phyloP scores from a whole-genome alignment of 2,888 invertebrate species.

The Flabesymbios commensalis region DNA sequence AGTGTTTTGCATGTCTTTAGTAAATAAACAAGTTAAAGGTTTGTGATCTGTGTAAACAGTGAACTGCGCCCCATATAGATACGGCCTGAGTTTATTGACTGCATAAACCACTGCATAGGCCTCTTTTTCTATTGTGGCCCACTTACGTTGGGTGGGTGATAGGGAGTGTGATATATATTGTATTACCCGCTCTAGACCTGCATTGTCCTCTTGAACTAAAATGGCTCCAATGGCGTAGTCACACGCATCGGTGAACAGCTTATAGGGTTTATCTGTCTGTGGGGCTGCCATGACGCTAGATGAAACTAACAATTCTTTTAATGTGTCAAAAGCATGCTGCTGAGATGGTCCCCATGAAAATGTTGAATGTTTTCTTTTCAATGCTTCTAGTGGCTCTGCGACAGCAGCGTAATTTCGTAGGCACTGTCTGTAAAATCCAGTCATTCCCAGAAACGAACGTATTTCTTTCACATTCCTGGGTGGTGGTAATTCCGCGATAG shows the following conservation, averaged over 20 bases:
- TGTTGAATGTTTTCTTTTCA: not conserved
- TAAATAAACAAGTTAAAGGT: conserved; percentile 6
- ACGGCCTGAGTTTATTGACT: conserved; percentile 4
- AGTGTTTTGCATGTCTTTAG: conserved; percentile 5
- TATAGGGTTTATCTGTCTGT: not conserved
- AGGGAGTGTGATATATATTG: conserved; percentile 7
- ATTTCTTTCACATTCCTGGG: conserved; percentile 5
- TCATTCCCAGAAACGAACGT: conserved; percentile 12
- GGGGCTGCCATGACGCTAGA: conserved; percentile 2
- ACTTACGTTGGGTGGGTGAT: not conserved
- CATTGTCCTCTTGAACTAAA: conserved; percentile 4
- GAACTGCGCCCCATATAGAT: conserved; percentile 8
- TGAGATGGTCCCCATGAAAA: not conserved
- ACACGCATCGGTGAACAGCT: conserved; percentile 12
- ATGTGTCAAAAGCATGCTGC: not conserved
- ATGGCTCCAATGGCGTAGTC: conserved; percentile 6
- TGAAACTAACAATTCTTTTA: not conserved
- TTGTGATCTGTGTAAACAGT: conserved; percentile 14
- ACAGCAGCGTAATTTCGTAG: not conserved
- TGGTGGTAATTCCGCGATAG: not conserved
- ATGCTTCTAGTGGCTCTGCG: not conserved
- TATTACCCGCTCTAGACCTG: conserved; percentile 10
- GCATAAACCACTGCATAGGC: conserved; percentile 2
- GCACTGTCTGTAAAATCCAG: conserved; percentile 7
- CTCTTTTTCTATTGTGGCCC: conserved; percentile 9